A percentile compares a stretch with the other conserved stretches of the same genome.
Conservation (phyloP, 2,113 vertebrate species). For the Sialia sialis region DNA sequence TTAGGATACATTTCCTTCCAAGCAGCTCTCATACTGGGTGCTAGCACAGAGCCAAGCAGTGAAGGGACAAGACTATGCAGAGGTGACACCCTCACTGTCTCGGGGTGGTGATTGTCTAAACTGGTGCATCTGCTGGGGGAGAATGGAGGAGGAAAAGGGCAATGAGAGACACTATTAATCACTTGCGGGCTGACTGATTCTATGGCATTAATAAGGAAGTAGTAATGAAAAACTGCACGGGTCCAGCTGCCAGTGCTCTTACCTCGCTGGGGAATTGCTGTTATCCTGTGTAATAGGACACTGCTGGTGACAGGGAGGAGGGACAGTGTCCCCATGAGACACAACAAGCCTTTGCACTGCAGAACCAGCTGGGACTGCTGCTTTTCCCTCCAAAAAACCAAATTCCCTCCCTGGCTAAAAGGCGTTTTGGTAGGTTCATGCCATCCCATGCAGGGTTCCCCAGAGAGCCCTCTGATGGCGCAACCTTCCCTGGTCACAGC, state of each 20-base stretch:
- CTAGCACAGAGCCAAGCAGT: background rate
- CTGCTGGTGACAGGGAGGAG: background rate
- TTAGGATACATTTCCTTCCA: background rate
- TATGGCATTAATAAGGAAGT: background rate
- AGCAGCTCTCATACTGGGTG: background rate
- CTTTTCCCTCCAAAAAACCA: no score
- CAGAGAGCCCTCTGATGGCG: rapidly evolving
- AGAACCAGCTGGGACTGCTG: background rate
- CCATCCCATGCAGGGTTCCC: no score
- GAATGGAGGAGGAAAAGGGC: background rate
- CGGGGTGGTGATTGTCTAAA: background rate
- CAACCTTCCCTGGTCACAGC: background rate
- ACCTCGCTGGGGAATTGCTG: background rate
- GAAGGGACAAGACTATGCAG: rapidly evolving
- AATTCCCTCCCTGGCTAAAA: rapidly evolving
- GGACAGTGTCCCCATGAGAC: background rate
- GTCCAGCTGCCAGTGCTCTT: background rate
- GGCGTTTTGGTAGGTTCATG: background rate
- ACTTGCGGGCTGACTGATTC: background rate
- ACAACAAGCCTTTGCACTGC: background rate
- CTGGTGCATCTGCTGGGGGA: background rate
- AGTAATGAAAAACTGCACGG: rapidly evolving
- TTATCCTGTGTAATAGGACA: background rate
- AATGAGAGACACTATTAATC: background rate
- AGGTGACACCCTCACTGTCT: rapidly evolving